Evolutionary conservation across 2,888 invertebrate genomes (phyloP), one percentile per base, ranked within the genome.

Genomic region (Entomobrya proxima): DNA sequence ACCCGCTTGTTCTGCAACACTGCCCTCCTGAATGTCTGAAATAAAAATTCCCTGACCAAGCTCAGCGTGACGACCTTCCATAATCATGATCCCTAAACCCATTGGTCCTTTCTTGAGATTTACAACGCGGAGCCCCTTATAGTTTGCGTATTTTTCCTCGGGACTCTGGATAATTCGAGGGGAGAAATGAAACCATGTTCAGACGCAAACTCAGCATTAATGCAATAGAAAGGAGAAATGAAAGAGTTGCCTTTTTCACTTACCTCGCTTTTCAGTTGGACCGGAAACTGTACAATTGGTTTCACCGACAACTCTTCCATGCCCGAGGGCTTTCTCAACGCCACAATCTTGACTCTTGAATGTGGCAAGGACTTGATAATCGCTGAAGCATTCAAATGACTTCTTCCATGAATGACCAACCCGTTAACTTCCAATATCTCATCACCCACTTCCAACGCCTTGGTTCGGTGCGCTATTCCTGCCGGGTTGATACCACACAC

Each of bases 391-490:
- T 98, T 98, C 88, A 98, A 94, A 92, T 99, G 99, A 92, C 98
- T 98, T 91, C 98, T 94, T 85, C 98, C 98, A 92, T 97, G 96
- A 72, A 99, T 93, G 18, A 98, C 97, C 86, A 96, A 95, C 11
- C 98, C 98, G 92, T 99, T 99, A 90, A 97, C 97, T 95, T 98
- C 98, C 47, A 98, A 93, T 89, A 99, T 95, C 92, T 99, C 98
- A 92, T 99, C 99, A 0, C 98, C 98, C 21, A 98, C 95, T 91
- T 95, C 94, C 44, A 99, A 94, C 7, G 95, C 94, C 6, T 95
- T 94, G 5, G 95, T 93, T 90, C 94, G 94, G 87, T 93, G 94
- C 2, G 97, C 96, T 0, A 95, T 94, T 15, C 98, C 98, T 2
- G 95, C 95, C 0, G 98, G 96, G 92, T 98, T 96, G 78, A 99